phyloP scores from a whole-genome alignment of 2,888 invertebrate genomes.

The Steinernema carpocapsae region DNA sequence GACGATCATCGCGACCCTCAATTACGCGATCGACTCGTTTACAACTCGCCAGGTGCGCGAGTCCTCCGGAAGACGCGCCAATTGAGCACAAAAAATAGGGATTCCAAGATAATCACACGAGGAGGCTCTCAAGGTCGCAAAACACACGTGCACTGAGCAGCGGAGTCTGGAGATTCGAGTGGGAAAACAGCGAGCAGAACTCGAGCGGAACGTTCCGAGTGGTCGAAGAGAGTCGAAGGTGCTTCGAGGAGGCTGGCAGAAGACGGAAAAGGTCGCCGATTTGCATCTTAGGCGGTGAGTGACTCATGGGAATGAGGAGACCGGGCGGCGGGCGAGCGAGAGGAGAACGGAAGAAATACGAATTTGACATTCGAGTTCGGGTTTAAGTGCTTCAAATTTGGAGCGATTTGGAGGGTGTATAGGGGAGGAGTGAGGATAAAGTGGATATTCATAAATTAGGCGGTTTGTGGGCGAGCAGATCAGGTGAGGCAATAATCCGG shows the following conservation, averaged over 20 bases:
- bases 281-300: too few relatives aligned
- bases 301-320: not conserved
- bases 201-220: not conserved
- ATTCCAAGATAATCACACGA: not conserved
- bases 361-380: too few relatives aligned
- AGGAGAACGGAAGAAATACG: not conserved
- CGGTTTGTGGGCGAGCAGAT: too few relatives aligned
- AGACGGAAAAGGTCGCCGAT: too few relatives aligned
- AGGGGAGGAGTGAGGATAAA: too few relatives aligned
- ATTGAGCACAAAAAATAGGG: not conserved
- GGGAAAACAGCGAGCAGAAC: not conserved
- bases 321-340: too few relatives aligned
- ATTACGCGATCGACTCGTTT: conserved; percentile 25
- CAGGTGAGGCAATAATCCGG: too few relatives aligned
- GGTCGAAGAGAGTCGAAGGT: conserved; percentile 11
- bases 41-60: conserved; percentile 26
- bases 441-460: too few relatives aligned
- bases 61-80: conserved; percentile 1
- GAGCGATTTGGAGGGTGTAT: too few relatives aligned
- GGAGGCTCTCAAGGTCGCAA: not conserved
- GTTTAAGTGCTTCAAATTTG: too few relatives aligned
- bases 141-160: not conserved
- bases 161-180: not conserved
- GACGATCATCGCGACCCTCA: conserved; percentile 14
- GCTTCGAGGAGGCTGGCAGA: not conserved